phyloP scores from a whole-genome alignment of 2,888 invertebrate species.

The Rhagonycha lutea region DNA sequence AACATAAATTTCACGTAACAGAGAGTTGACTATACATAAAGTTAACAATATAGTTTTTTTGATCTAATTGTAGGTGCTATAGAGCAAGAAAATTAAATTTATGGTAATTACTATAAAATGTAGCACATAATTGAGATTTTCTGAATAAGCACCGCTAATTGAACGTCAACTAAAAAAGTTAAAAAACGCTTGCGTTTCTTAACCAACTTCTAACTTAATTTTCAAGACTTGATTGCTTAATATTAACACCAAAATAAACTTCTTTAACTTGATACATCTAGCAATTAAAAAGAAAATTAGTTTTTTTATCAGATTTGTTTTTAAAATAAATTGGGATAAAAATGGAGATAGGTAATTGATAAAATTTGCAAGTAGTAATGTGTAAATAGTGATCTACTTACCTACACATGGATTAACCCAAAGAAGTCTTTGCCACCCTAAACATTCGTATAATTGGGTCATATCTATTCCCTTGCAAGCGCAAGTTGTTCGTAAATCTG shows the following conservation, averaged over 20 bases:
- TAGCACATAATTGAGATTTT: neutral
- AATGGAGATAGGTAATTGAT: neutral
- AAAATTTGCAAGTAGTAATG: neutral
- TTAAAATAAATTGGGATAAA: neutral
- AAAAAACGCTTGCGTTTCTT: neutral
- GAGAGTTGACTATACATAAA: neutral
- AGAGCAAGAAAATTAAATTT: neutral
- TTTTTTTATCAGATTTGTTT: neutral
- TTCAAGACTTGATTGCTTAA: neutral
- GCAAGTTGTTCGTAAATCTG: conserved; percentile 85
- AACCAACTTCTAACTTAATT: neutral
- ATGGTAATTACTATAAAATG: neutral
- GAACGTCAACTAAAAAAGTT: neutral
- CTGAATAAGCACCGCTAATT: neutral
- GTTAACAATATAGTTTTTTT: neutral
- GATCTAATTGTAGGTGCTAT: neutral
- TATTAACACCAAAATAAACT: neutral
- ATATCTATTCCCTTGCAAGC: conserved; percentile 87
- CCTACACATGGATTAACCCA: conserved; percentile 95
- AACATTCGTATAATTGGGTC: conserved; percentile 82
- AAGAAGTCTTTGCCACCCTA: conserved; percentile 86
- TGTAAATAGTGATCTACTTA: conserved; percentile 57
- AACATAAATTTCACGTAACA: neutral
- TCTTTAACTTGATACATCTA: neutral
- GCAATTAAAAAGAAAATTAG: neutral